Base-by-base conservation (phyloP, 2,888 invertebrate genomes). In the Microchrysa polita region DNA sequence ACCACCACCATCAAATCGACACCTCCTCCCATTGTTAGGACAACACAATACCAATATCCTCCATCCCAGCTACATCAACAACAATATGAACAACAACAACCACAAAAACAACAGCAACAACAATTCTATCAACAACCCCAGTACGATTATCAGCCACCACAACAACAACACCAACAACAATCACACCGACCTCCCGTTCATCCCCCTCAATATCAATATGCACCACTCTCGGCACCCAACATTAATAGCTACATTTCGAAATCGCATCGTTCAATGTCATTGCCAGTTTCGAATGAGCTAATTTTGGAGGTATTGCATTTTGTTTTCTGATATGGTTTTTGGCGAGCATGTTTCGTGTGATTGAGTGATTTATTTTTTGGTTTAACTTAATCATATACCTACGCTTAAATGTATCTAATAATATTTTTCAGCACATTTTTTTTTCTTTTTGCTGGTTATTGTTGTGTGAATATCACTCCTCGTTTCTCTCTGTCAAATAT, bases 141-240 rank as follows among this genome's bases (percentile, higher is more conserved):
- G 2, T n/a, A 63, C n/a, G 27, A n/a, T 10, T 4, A 22, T 23
- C 52, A 52, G 9, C 74, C 69, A 73, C 73, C 75, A 2, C 73
- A 76, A 10, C 74, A 73, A 73, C 73, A 75, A 2, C 73, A 76
- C 57, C 74, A 77, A 9, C 40, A 55, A n/a, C 69, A 42, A 42
- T 52, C 63, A 34, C 27, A 34, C 27, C 27, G 27, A 7, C 27
- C 27, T 7, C 27, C 27, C 2, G 27, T 34, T 7, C 27, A 34
- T 34, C 27, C 27, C 27, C 27, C 27, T 12, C 74, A 75, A 72
- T 72, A 76, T 4, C 73, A 76, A 71, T 76, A 55, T 74, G 75
- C 75, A 77, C 22, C 75, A 78, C 59, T 76, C 73, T 44, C 74
- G 73, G 75, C 67, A 18, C 74, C 75, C 18, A 74, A 75, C 60